Conservation (phyloP, 2,113 vertebrate species). For the Pelmatolapia mariae region DNA sequence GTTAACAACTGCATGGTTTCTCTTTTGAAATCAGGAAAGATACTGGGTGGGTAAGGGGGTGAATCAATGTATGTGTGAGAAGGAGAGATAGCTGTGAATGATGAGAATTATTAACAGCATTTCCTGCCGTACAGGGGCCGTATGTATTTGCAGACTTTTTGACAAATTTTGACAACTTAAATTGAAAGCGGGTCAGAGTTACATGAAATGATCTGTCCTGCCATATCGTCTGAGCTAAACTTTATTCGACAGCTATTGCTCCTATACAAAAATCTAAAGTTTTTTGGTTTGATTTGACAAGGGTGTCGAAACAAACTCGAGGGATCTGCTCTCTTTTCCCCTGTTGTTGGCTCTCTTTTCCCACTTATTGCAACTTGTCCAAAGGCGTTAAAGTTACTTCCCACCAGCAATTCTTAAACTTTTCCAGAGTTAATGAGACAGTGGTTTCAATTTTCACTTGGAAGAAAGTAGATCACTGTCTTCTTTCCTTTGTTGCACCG, state of each 20-base stretch:
- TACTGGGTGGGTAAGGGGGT: neutral
- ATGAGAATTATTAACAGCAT: neutral
- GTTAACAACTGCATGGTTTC: neutral
- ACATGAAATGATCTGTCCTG: neutral
- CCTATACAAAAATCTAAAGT: neutral
- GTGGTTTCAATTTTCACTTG: constrained; percentile 1
- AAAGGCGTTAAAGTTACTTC: neutral
- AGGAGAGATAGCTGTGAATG: neutral
- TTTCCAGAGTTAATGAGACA: constrained; percentile 23
- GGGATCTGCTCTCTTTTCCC: neutral
- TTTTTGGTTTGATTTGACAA: neutral
- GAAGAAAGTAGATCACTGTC: neutral
- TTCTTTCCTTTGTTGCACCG: neutral
- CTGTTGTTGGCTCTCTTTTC: neutral
- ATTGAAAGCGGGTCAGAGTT: neutral
- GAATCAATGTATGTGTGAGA: neutral
- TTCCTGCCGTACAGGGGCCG: neutral
- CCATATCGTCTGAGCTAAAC: neutral
- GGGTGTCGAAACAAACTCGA: neutral
- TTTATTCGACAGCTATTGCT: neutral
- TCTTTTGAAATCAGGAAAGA: neutral
- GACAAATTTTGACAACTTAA: neutral
- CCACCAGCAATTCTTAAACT: neutral
- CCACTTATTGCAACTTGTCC: neutral
- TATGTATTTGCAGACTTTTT: neutral